These are phyloP conservation scores for Bhutanitis thaidina DNA, from an alignment of 2,888 invertebrate species.

Conservation along the genomic window DNA sequence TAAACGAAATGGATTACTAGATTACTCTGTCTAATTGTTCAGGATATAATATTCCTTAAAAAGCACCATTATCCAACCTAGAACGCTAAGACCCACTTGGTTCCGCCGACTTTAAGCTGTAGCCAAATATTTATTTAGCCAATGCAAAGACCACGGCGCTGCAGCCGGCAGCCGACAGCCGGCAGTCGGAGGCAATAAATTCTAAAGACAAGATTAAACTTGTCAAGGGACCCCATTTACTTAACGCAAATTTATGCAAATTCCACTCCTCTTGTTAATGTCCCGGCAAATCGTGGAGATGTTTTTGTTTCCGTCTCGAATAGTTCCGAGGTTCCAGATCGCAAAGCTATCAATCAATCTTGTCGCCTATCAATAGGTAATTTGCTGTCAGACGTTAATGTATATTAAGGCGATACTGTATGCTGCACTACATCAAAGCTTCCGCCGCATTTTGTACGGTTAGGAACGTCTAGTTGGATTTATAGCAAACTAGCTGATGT, in stretches of 20 bases:
- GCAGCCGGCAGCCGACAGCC: slow-evolving; percentile 52
- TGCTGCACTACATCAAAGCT: neutral
- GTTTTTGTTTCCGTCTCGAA: slow-evolving; percentile 54
- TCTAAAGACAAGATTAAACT: slow-evolving; percentile 76
- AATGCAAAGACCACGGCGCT: slow-evolving; percentile 59
- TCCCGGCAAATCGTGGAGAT: slow-evolving; percentile 49
- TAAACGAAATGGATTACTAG: neutral
- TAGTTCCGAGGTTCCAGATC: slow-evolving; percentile 20
- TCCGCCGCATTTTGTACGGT: neutral
- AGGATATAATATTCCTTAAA: slow-evolving; percentile 9
- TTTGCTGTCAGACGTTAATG: neutral
- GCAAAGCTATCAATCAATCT: slow-evolving; percentile 4
- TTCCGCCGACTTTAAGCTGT: slow-evolving; percentile 41
- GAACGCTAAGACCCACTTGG: slow-evolving; percentile 20
- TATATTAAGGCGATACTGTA: neutral
- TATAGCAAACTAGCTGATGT: neutral
- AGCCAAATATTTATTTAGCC: slow-evolving; percentile 66
- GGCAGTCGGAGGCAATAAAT: slow-evolving; percentile 69
- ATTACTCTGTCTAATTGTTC: neutral
- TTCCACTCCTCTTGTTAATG: slow-evolving; percentile 62
- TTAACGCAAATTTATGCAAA: slow-evolving; percentile 79
- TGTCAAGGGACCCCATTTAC: slow-evolving; percentile 78
- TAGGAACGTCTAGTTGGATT: neutral
- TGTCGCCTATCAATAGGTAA: slow-evolving; percentile 5
- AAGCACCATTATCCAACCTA: slow-evolving; percentile 1